Evolutionary conservation across 1,140 invertebrate species (phyloP), one percentile per base, ranked within the genome.

Genomic region (Hestina assimilis): DNA sequence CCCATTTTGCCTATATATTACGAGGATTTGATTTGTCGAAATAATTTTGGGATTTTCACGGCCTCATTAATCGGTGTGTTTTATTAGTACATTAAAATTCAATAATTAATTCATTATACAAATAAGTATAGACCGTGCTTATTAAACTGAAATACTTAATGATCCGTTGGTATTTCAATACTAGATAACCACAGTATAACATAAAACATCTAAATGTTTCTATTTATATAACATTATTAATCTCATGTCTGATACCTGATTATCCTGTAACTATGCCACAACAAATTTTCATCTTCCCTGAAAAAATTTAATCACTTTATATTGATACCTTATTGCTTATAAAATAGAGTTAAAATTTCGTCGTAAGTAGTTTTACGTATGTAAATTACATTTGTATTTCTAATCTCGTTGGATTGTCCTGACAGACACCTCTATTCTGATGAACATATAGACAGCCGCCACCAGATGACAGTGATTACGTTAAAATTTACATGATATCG

Each of bases 401-500:
- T 45, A 45, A 45, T 45, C 42, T 45, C n/a, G n/a, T n/a, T 28
- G 42, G 42, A 42, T 41, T 12, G 47, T 12, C 50, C 52, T 24
- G 35, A 54, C 24, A 42, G 43, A 58, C 43, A 15, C 20, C 38
- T 59, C 41, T 43, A 53, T 53, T 50, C 47, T 59, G 55, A 62
- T 56, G 46, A 35, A 57, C 54, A 21, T 53, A 62, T 47, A 51
- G 41, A 58, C 59, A 58, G 60, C 47, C 38, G 59, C 48, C 45
- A 45, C 20, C 26, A 52, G 53, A 57, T 56, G 51, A 63, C 48
- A 62, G 54, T 62, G 63, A 66, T 66, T 66, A 58, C 51, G 41
- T 59, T 58, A 33, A 52, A 50, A 56, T 66, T 61, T 54, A 63
- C 60, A 63, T 63, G 55, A 57, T 57, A 63, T 58, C 54, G 35